phyloP scores from a whole-genome alignment of 2,113 vertebrate genomes.

The Charadrius vociferus region DNA sequence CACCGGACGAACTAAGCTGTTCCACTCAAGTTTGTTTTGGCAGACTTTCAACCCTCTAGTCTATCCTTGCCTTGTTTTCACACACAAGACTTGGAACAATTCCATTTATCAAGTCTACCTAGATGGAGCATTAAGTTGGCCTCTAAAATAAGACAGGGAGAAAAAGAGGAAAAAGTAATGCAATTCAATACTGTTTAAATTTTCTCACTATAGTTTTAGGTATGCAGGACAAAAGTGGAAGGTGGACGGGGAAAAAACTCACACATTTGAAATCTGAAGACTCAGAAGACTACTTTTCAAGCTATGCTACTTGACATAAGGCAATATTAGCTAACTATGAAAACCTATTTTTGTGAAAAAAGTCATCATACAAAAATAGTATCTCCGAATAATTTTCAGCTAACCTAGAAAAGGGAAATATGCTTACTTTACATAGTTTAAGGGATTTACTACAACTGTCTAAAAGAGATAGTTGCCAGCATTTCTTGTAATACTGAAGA shows the following conservation, averaged over 20 bases:
- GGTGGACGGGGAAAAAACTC: fast-evolving
- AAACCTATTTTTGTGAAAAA: neutral
- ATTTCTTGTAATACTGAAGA: neutral
- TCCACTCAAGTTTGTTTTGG: constrained; percentile 7
- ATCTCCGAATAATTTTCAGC: neutral
- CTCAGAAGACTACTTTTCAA: neutral
- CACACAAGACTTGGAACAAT: constrained; percentile 22
- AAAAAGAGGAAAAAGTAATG: neutral
- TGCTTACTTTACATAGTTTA: neutral
- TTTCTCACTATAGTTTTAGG: neutral
- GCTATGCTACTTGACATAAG: neutral
- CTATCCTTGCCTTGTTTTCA: constrained; percentile 10
- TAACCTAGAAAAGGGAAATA: neutral
- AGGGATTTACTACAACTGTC: neutral
- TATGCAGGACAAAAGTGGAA: neutral
- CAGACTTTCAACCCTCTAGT: neutral
- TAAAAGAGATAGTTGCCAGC: neutral
- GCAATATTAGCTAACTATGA: neutral
- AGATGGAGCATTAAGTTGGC: neutral
- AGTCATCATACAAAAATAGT: neutral
- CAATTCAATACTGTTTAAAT: constrained; percentile 6
- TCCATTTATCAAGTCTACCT: constrained; percentile 23
- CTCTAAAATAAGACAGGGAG: neutral
- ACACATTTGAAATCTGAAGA: neutral
- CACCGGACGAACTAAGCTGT: neutral